Evolutionary conservation across 1,140 invertebrate species (phyloP), one percentile per base, ranked within the genome.

Genomic region (Scaptomyza pallida): DNA sequence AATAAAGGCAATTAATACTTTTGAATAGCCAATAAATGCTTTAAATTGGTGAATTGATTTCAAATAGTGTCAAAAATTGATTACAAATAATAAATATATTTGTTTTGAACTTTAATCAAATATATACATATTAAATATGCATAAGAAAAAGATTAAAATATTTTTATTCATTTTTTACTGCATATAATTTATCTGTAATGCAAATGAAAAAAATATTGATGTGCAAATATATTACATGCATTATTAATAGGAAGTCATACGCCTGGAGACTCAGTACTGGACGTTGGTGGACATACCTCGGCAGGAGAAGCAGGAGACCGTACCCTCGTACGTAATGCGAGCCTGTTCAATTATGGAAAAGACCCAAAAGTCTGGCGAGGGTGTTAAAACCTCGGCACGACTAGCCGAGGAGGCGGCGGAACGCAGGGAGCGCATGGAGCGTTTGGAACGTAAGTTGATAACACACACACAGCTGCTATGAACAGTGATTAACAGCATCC

Each of bases 181-280:
- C 26, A 5, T 30, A 5, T 1, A 2, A 12, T 37, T 37, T 12
- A 4, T 5, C 4, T 26, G 23, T 4, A 2, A 12, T 12, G 33
- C 10, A 35, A 35, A 35, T 26, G 26, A n/a, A n/a, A 9, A n/a
- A 37, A 37, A 37, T 37, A 37, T 37, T 37, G 33, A 37, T 37
- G 12, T 37, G 33, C 2, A 35, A 35, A 30, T n/a, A n/a, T n/a
- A n/a, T 35, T 35, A 15, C 1, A 8, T 35, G 54, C 93, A 93
- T 45, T 90, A 41, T 45, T 35, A 1, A 26, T 48, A 97, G 96
- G 96, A 98, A 82, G 97, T 98, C 9, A 97, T 97, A 71, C 95
- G 97, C 65, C 92, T 98, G 82, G 97, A 98, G 92, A 97, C 97
- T 1, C 96, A 98, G 90, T 98, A 98, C 92, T 98, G 97, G 97